Base-by-base conservation (phyloP, 2,113 vertebrate genomes). In the Rostratula benghalensis region DNA sequence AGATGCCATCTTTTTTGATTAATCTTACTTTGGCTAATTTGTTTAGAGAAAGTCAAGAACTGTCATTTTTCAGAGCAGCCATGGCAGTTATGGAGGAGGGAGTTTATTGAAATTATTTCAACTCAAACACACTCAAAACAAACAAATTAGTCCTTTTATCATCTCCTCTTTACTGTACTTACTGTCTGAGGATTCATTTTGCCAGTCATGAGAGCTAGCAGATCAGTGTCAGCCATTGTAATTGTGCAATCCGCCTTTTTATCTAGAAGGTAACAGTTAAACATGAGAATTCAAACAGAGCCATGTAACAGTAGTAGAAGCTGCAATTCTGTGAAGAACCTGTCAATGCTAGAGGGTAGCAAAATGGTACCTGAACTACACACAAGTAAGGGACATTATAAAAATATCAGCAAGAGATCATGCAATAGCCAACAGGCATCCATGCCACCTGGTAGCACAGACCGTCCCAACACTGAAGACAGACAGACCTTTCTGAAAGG, bases 101-200 rank as follows among this genome's bases (percentile, higher is more conserved):
- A 12, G 57, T 65, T 84, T 54, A 87, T 45, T 81, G 10, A 59
- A 54, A 78, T 51, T 0, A 46, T 76, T 76, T 81, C 35, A 67
- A 53, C 13, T 63, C 45, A 30, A 82, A 46, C 65, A 89, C 14
- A 23, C 14, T 21, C 14, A 75, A 56, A 93, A 7, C 30, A 80
- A 45, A 31, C 30, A 17, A 45, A 7, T 18, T 37, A 46, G 30
- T n/a, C 19, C 24, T 53, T 53, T 56, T 25, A 25, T 1, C 9
- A 22, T 23, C n/a, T 45, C 15, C 43, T 46, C 33, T 76, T 53
- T 60, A 6, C 51, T 22, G 16, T 63, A 98, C 99, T 99, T 95
- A 99, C 99, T 60, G 97, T 98, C 96, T 99, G 99, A 89, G 99
- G 98, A 89, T 99, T 99, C 97, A 99, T 97, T 96, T 98, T 98